phyloP scores from a whole-genome alignment of 2,888 invertebrate genomes.

The Calameuta filiformis region DNA sequence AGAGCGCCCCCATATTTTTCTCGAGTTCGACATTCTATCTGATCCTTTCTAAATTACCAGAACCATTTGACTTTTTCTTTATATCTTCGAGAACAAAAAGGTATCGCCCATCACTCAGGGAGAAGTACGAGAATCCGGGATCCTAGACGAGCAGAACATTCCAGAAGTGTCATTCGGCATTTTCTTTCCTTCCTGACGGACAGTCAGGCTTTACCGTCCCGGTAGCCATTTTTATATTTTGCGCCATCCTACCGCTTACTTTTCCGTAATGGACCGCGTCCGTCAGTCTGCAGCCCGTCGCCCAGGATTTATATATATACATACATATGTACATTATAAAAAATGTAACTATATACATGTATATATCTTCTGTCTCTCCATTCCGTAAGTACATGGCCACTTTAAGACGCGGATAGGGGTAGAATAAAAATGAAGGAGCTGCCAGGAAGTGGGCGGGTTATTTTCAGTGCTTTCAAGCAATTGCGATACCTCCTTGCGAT shows the following conservation, averaged over 20 bases:
- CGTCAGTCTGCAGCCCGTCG: background rate
- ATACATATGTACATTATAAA: background rate
- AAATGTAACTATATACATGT: background rate
- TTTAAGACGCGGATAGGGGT: background rate
- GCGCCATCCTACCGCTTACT: background rate
- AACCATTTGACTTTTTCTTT: background rate
- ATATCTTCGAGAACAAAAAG: background rate
- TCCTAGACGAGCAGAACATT: background rate
- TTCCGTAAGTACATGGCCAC: background rate
- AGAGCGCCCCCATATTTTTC: background rate
- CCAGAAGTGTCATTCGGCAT: background rate
- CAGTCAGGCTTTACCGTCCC: background rate
- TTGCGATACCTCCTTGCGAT: background rate
- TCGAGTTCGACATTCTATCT: background rate
- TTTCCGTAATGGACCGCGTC: conserved; percentile 5
- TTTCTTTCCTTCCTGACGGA: background rate
- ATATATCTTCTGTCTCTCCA: background rate
- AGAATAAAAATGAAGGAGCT: background rate
- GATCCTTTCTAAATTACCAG: background rate
- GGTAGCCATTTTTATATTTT: background rate
- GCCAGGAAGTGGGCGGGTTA: background rate
- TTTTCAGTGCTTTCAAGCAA: background rate
- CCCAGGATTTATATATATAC: background rate
- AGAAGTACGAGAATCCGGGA: background rate
- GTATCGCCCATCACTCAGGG: background rate